Conservation (phyloP, 2,113 vertebrate genomes). For the Condylura cristata region DNA sequence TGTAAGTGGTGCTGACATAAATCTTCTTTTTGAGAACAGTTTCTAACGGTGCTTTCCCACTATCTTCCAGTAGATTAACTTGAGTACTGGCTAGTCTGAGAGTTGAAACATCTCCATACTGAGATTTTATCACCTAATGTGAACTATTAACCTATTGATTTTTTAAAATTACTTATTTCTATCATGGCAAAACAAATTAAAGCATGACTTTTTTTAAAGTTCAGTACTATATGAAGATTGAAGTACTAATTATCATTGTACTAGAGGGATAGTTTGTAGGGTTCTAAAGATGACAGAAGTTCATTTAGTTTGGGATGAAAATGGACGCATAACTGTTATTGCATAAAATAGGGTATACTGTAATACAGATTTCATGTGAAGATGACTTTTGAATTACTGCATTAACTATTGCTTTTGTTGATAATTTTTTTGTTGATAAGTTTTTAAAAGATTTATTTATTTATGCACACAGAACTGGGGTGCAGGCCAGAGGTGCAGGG, state of each 20-base stretch:
- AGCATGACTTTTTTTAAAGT: neutral
- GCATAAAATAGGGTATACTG: neutral
- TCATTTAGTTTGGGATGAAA: neutral
- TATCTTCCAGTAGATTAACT: slow-evolving; percentile 35
- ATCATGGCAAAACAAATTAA: neutral
- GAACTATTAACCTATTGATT: neutral
- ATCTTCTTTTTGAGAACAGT: slow-evolving; percentile 80
- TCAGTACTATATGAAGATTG: neutral
- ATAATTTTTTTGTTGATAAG: no score
- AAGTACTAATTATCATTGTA: neutral
- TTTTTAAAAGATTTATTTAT: no score
- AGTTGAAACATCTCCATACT: neutral
- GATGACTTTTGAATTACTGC: neutral
- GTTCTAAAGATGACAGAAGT: neutral
- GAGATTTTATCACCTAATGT: neutral
- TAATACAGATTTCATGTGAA: neutral
- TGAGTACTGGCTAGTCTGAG: slow-evolving; percentile 39
- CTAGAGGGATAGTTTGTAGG: neutral
- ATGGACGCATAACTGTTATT: neutral
- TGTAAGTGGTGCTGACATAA: slow-evolving; percentile 80
- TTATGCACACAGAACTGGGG: no score
- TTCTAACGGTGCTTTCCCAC: slow-evolving; percentile 28
- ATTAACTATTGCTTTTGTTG: neutral
- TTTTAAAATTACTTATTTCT: neutral
- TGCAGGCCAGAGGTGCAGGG: no score